phyloP scores from a whole-genome alignment of 2,888 invertebrate species.

The Sminthurides aquaticus region DNA sequence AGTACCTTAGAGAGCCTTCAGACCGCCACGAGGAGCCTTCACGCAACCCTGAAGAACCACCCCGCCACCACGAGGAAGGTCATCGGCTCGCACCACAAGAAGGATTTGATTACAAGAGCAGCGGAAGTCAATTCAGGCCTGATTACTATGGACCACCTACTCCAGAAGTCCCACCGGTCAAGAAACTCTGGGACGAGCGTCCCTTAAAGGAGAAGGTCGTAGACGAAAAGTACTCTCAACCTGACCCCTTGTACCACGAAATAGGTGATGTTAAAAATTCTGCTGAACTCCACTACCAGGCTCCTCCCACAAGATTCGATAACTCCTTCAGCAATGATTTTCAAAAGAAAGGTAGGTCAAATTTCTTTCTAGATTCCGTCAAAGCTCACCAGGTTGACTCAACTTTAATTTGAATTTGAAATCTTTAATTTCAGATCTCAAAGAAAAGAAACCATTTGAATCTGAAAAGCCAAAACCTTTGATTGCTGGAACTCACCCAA shows the following conservation, averaged over 20 bases:
- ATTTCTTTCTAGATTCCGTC: background rate
- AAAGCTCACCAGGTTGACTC: no score
- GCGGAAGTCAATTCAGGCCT: background rate
- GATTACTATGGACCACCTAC: slow-evolving; percentile 8
- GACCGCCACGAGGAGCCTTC: background rate
- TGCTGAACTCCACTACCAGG: slow-evolving; percentile 14
- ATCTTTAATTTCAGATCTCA: background rate
- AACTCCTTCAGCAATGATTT: slow-evolving; percentile 24
- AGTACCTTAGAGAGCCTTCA: background rate
- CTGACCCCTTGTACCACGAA: slow-evolving; percentile 64
- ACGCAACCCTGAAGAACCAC: background rate
- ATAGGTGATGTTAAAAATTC: slow-evolving; percentile 28
- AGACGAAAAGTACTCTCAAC: slow-evolving; percentile 64
- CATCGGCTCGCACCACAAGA: background rate
- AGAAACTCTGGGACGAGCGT: slow-evolving; percentile 5
- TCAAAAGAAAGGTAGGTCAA: slow-evolving; percentile 16
- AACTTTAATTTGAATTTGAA: background rate
- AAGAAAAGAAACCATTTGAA: slow-evolving; percentile 7
- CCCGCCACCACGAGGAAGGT: background rate
- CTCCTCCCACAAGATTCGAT: slow-evolving; percentile 22
- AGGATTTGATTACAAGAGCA: background rate
- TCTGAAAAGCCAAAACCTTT: slow-evolving; percentile 3
- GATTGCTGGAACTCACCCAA: background rate
- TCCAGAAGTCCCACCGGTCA: slow-evolving; percentile 11
- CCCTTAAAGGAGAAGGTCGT: background rate